A percentile compares a stretch with the other conserved stretches of the same genome.
These are phyloP conservation scores for Mesorhabditis sp. DNA, from an alignment of 2,888 invertebrate species.

Conservation along the genomic window DNA sequence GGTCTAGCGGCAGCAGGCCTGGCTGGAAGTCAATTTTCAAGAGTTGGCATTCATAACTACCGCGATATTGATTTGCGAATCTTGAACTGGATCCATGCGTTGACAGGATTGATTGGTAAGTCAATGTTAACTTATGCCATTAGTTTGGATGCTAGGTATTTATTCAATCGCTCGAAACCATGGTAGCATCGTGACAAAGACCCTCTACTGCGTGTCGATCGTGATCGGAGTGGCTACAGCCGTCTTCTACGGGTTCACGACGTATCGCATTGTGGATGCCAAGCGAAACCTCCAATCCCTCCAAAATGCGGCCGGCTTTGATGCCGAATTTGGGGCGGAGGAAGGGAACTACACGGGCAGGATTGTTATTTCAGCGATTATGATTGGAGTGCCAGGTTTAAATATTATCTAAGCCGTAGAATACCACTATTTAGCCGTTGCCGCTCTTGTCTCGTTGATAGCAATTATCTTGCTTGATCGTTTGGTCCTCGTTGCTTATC, in stretches of 20 bases:
- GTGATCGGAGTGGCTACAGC: slow-evolving; percentile 49
- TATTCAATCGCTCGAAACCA: slow-evolving; percentile 52
- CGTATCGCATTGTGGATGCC: slow-evolving; percentile 43
- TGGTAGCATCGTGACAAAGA: slow-evolving; percentile 56
- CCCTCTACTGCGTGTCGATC: slow-evolving; percentile 49
- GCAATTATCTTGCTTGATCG: slow-evolving; percentile 44
- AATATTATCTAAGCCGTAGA: neutral
- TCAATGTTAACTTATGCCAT: neutral
- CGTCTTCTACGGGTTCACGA: slow-evolving; percentile 57
- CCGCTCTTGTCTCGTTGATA: slow-evolving; percentile 43
- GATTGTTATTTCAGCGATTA: slow-evolving; percentile 48
- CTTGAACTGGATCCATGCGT: slow-evolving; percentile 48
- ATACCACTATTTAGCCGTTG: slow-evolving; percentile 25
- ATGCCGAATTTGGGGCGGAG: slow-evolving; percentile 42
- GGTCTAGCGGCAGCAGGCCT: slow-evolving; percentile 51
- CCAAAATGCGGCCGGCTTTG: slow-evolving; percentile 27
- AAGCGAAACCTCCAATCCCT: slow-evolving; percentile 24
- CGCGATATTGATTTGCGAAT: slow-evolving; percentile 55
- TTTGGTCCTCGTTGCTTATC: slow-evolving; percentile 44
- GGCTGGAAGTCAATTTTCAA: slow-evolving; percentile 52
- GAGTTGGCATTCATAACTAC: slow-evolving; percentile 52
- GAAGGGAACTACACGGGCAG: slow-evolving; percentile 46
- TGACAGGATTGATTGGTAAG: slow-evolving; percentile 49
- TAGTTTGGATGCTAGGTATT: slow-evolving; percentile 24
- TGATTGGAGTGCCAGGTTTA: slow-evolving; percentile 33